Base-by-base conservation (phyloP, 2,797 vertebrate genomes). In the Manis javanica region DNA sequence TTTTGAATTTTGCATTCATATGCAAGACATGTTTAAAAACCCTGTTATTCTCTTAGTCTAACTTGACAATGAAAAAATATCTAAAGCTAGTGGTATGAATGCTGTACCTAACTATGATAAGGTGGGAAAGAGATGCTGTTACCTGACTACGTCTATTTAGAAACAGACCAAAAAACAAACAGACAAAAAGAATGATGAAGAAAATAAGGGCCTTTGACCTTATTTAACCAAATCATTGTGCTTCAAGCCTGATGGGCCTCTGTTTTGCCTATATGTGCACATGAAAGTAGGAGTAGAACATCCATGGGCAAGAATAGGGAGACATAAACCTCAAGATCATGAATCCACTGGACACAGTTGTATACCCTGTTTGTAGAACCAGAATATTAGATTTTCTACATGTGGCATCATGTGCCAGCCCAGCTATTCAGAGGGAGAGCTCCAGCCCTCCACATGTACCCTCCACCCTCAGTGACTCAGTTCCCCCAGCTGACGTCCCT, bases 1-100 rank as follows among this genome's bases (percentile, higher is more conserved):
- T 77, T 88, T 77, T 18, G 34, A 97, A 95, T 64, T 95, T 96
- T 96, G 46, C 85, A 68, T 94, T 97, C 68, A n/a, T 51, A 63
- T 83, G 94, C 84, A 97, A 96, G 82, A 82, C 57, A 55, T 55
- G 1, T 97, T 98, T 61, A 69, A 96, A 97, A 97, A 90, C 89
- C 51, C 68, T 97, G 34, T 93, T 93, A 1, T 85, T 95, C 79
- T 93, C 6, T 91, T 61, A 69, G 61, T 87, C 77, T 55, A 95
- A 94, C 87, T 94, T 95, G 77, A 95, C 75, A 90, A 92, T 75
- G 79, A 87, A 91, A 91, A 90, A 86, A 7, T 77, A 34, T 57
- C 24, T 91, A 83, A 87, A 57, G 16, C 59, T 69, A 93, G 19
- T 46, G 34, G 29, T 46, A 37, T 71, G 46, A 34, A 88, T 53